Base-by-base conservation (phyloP, 2,888 invertebrate genomes). In the Aphrophora alni region DNA sequence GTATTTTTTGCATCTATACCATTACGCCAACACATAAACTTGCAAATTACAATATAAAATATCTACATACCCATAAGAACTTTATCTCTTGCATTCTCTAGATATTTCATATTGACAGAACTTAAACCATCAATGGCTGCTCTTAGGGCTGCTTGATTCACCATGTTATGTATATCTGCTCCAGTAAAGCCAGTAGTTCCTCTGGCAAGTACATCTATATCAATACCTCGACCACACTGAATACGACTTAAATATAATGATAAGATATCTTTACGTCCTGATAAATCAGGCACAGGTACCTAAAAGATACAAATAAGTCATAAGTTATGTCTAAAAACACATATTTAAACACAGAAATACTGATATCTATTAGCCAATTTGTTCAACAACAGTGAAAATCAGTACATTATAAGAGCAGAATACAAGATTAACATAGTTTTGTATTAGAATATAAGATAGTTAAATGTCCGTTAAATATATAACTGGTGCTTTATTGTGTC, bases 271-370 rank as follows among this genome's bases (percentile, higher is more conserved):
- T 81, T 74, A n/a, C 85, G 75, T 12, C 82, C 85, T 33, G 70
- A 70, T 17, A 85, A 44, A 77, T 85, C 85, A 10, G 85, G 85
- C 33, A 80, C 24, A 27, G 26, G 38, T 71, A 85, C 59, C 75
- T 59, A 8, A n/a, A n/a, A n/a, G n/a, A n/a, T n/a, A n/a, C n/a
- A n/a, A n/a, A n/a, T n/a, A n/a, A n/a, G n/a, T n/a, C n/a, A n/a
- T n/a, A n/a, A n/a, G n/a, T n/a, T n/a, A n/a, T n/a, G n/a, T n/a
- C n/a, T n/a, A n/a, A n/a, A n/a, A n/a, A n/a, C n/a, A n/a, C n/a
- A n/a, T n/a, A n/a, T n/a, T n/a, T n/a, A n/a, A n/a, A n/a, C n/a
- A n/a, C n/a, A n/a, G n/a, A n/a, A n/a, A n/a, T n/a, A n/a, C n/a
- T n/a, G n/a, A n/a, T n/a, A n/a, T n/a, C n/a, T n/a, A n/a, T n/a